These are phyloP conservation scores for Podargus strigoides DNA, from an alignment of 2,797 vertebrate species.

Conservation along the genomic window DNA sequence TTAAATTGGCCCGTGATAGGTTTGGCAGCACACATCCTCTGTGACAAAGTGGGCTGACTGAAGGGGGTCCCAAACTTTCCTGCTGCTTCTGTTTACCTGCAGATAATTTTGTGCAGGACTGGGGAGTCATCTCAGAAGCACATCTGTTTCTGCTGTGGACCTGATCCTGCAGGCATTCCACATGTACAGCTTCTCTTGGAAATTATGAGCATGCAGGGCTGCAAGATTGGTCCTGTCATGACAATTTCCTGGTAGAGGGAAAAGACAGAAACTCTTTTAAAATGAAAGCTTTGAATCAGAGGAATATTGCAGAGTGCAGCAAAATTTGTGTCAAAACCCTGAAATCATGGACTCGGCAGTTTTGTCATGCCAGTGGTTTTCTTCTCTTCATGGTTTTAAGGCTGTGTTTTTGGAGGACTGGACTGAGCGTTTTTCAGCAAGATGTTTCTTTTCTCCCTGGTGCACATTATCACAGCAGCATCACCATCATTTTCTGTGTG, in stretches of 20 bases:
- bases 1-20: background rate
- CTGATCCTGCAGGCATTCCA: background rate
- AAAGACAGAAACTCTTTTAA: constrained; percentile 39
- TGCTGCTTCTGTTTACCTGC: background rate
- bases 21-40: background rate
- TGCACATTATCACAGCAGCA: background rate
- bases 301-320: constrained; percentile 46
- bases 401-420: background rate
- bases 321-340: constrained; percentile 44
- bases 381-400: constrained; percentile 27
- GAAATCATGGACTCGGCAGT: constrained; percentile 34
- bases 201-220: constrained; percentile 14
- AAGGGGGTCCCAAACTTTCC: background rate
- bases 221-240: background rate
- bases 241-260: constrained; percentile 29
- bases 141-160: background rate
- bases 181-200: background rate
- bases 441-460: background rate
- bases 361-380: constrained; percentile 19
- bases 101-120: background rate
- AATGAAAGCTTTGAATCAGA: constrained; percentile 52
- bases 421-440: background rate
- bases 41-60: background rate
- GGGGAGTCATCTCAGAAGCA: background rate
- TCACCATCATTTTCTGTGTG: background rate